Conservation (phyloP, 1,140 invertebrate species). For the Drosophila cardini region DNA sequence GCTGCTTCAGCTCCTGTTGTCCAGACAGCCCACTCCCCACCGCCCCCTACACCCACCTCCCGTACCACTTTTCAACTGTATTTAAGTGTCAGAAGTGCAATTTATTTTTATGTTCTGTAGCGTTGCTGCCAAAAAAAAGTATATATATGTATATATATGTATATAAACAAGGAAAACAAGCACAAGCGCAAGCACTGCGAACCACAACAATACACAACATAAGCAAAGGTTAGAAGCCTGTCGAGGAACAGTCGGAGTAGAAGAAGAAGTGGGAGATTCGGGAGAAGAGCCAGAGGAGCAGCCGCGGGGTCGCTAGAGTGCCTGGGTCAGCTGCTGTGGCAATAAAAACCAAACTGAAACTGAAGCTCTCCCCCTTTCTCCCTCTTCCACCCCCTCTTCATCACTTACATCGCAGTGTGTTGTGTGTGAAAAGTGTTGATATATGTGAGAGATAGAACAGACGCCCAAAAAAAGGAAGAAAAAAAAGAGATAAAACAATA, state of each 20-base stretch:
- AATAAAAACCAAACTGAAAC: slow-evolving; percentile 75
- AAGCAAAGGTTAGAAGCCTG: slow-evolving; percentile 63
- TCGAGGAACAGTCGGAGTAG: slow-evolving; percentile 4
- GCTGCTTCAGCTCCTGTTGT: slow-evolving; percentile 33
- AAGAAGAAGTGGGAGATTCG: not conserved
- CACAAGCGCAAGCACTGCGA: slow-evolving; percentile 36
- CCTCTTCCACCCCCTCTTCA: not conserved
- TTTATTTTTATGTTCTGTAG: slow-evolving; percentile 82
- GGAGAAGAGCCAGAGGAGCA: not conserved
- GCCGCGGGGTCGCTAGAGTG: slow-evolving; percentile 17
- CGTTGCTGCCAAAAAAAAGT: slow-evolving; percentile 59
- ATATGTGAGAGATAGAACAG: slow-evolving; percentile 60
- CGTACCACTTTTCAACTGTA: slow-evolving; percentile 65
- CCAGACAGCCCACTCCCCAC: slow-evolving; percentile 21
- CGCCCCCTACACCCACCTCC: not conserved
- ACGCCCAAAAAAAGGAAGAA: slow-evolving; percentile 12
- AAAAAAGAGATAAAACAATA: slow-evolving; percentile 1
- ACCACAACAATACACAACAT: slow-evolving; percentile 68
- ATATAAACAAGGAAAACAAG: slow-evolving; percentile 36
- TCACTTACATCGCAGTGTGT: slow-evolving; percentile 21
- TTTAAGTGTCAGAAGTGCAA: slow-evolving; percentile 83
- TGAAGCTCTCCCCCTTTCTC: slow-evolving; percentile 22
- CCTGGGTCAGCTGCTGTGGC: slow-evolving; percentile 70
- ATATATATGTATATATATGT: no score
- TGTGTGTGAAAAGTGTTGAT: slow-evolving; percentile 74